Evolutionary conservation across 2,113 vertebrate species (phyloP), one percentile per base, ranked within the genome.

Genomic region (Spea bombifrons): DNA sequence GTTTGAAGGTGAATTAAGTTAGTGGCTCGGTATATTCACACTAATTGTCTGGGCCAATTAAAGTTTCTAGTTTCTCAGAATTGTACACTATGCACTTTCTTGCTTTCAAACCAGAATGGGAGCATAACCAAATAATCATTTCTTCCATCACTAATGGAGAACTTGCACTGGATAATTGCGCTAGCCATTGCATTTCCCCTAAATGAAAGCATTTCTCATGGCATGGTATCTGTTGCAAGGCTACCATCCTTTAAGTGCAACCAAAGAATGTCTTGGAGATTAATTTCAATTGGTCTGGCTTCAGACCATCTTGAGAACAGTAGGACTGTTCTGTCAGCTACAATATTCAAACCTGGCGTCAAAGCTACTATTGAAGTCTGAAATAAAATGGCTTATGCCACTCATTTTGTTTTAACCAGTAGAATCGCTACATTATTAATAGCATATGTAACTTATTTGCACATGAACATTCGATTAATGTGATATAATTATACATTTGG

Each of bases 21-120:
- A 63, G 45, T 15, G 45, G 45, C 47, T 77, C n/a, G 10, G 46
- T 43, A 64, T 63, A 71, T 71, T 52, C 76, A 71, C 52, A 57
- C 16, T 77, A 63, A 70, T 77, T 77, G 55, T 8, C 15, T 45
- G 46, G 16, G 13, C 57, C 67, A 78, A 71, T 78, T 78, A 71
- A 71, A 71, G 47, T 78, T 70, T 52, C 17, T 8, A 44, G 67
- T 17, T 78, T 71, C 13, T 52, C 7, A 52, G 17, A 64, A 64
- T 71, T 71, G 48, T 64, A 44, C 12, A 49, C 3, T 15, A 61
- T 10, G 45, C 52, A 43, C 15, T 46, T 75, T 52, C 59, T 75
- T 9, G 12, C 59, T 65, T 65, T 48, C 12, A 61, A 70, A 77
- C 57, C 59, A 77, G 12, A 68, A 70, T 63, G 13, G 8, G 4